Evolutionary conservation across 2,888 invertebrate species (phyloP).

Genomic region (Charanyca ferruginea): DNA sequence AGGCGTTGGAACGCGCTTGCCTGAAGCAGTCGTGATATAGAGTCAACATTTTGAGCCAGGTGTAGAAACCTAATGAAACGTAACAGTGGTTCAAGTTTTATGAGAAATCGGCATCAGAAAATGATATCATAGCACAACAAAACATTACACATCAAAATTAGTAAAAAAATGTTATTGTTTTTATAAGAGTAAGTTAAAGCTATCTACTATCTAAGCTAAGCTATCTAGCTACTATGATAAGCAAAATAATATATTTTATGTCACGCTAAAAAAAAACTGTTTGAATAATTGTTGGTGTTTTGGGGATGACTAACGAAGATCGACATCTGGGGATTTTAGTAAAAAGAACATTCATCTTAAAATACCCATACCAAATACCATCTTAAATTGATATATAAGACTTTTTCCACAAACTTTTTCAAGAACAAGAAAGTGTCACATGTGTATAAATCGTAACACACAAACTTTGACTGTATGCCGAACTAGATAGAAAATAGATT

Average conservation of each 20-base stretch:
- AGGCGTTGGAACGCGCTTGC: neutral
- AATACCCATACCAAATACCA: conserved; percentile 2
- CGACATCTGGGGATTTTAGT: neutral
- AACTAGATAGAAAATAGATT: conserved; percentile 45
- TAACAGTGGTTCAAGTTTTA: neutral
- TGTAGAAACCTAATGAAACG: neutral
- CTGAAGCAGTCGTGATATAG: neutral
- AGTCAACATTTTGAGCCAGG: neutral
- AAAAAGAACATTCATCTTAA: neutral
- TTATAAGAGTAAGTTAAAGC: conserved; percentile 2
- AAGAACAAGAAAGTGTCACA: too few species aligned
- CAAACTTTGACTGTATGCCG: conserved; percentile 8
- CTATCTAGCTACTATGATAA: too few species aligned
- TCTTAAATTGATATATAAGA: neutral
- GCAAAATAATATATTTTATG: conserved; percentile 18
- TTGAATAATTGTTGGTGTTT: conserved; percentile 1
- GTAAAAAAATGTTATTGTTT: conserved; percentile 16
- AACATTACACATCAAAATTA: too few species aligned
- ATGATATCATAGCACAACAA: too few species aligned
- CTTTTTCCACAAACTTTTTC: conserved; percentile 12
- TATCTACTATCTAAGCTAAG: too few species aligned
- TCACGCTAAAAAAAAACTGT: conserved; percentile 14
- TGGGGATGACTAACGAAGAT: neutral
- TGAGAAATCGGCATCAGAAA: neutral
- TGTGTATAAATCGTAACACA: too few species aligned